phyloP scores from a whole-genome alignment of 1,140 invertebrate genomes.

The Sarcophaga peregrina region DNA sequence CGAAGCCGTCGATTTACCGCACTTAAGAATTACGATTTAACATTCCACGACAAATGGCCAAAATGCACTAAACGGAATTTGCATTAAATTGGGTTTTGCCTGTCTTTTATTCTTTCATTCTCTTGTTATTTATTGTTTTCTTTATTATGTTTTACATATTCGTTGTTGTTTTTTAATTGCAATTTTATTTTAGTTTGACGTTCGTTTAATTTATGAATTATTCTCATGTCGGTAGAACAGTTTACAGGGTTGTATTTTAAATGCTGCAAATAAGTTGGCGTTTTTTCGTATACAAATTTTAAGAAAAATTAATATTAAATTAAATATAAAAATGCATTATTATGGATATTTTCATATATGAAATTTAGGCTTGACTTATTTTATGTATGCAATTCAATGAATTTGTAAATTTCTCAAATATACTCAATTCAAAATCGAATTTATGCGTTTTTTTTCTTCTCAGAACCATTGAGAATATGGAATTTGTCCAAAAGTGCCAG shows the following conservation, averaged over 20 bases:
- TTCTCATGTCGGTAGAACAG: neutral
- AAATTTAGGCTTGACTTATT: too few species aligned
- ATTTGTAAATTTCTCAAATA: too few species aligned
- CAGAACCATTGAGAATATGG: too few species aligned
- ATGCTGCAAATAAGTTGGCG: neutral
- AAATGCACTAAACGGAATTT: conserved; percentile 19
- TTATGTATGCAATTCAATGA: too few species aligned
- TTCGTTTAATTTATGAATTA: neutral
- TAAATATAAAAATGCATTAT: too few species aligned
- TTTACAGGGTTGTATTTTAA: neutral
- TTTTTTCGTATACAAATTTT: too few species aligned
- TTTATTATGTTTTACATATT: conserved; percentile 12
- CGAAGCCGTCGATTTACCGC: neutral
- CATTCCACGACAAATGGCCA: conserved; percentile 7
- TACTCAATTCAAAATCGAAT: too few species aligned
- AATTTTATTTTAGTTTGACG: neutral
- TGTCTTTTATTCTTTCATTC: neutral
- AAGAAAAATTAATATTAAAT: too few species aligned
- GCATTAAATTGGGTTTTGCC: neutral
- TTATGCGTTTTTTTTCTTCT: too few species aligned
- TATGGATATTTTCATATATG: too few species aligned
- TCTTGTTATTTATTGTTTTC: conserved; percentile 6
- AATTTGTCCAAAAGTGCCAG: too few species aligned
- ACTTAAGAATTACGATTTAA: neutral
- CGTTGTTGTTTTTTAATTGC: conserved; percentile 19